These are phyloP conservation scores for Carassius auratus DNA, from an alignment of 2,113 vertebrate species.

Conservation along the genomic window DNA sequence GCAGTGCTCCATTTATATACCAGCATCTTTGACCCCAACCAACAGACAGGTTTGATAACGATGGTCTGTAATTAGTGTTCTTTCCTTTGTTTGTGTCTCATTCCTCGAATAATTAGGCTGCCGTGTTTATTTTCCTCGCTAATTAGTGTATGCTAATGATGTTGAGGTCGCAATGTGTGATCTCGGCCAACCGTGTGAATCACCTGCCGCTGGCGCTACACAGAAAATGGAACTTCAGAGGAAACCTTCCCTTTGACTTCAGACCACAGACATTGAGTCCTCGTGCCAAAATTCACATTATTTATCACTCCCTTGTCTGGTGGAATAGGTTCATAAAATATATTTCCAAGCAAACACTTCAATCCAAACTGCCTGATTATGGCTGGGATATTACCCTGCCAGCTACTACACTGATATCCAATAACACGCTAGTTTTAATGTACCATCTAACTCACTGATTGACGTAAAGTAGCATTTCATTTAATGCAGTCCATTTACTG, in stretches of 20 bases:
- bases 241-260: constrained; percentile 16
- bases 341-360: not conserved
- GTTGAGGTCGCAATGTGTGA: constrained; percentile 54
- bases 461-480: not conserved
- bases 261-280: constrained; percentile 20
- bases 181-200: constrained; percentile 48
- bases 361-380: constrained; percentile 15
- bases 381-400: not conserved
- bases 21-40: constrained; percentile 55
- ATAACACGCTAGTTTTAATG: not conserved
- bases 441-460: not conserved
- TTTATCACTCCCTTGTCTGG: not conserved
- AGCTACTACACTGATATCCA: not conserved
- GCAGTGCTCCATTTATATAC: constrained; percentile 46
- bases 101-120: constrained; percentile 59
- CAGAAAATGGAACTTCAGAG: constrained; percentile 18
- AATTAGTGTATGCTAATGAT: constrained; percentile 63
- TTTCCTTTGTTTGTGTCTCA: constrained; percentile 56
- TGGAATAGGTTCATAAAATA: not conserved
- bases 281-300: constrained; percentile 26
- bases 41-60: constrained; percentile 57
- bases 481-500: not conserved
- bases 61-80: constrained; percentile 57
- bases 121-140: constrained; percentile 60
- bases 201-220: constrained; percentile 50